Base-by-base conservation (phyloP, 2,113 vertebrate genomes). In the Brachypteracias leptosomus region DNA sequence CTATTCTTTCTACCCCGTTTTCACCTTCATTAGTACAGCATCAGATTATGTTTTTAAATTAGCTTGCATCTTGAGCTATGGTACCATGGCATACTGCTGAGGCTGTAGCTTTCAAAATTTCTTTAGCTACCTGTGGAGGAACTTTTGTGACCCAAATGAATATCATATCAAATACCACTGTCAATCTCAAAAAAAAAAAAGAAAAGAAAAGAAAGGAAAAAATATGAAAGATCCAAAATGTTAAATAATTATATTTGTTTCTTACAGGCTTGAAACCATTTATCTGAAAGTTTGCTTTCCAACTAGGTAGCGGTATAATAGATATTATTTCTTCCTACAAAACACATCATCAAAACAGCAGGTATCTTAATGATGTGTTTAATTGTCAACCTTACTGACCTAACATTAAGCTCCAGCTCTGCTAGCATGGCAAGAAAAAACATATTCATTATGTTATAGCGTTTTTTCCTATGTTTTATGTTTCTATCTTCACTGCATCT, bases 291-390 rank as follows among this genome's bases (percentile, higher is more conserved):
- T 29, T 35, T 21, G 59, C 65, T 51, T 54, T 15, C 9, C 8
- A 46, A 3, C 12, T 22, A n/a, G 1, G 12, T 15, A 31, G 16
- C 29, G 3, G 3, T 63, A 40, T 36, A 46, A 46, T 33, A 36
- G 4, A 20, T 29, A 31, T 6, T 49, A 21, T 62, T 79, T 67
- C 13, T 65, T 61, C 29, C 33, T 49, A 14, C 9, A 11, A 29
- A 84, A 28, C 33, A 5, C 3, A 40, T 21, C 5, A 5, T 7
- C 6, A 3, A 11, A 40, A 22, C 66, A 11, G 0, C 5, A 58
- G 6, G 8, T 35, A 17, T 57, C 16, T 40, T 51, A 7, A 35
- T 22, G 17, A 28, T 82, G 77, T 61, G 3, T 51, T 70, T 81
- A 57, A 36, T 83, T 54, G 5, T 42, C 35, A 57, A 10, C 26